Evolutionary conservation across 2,113 vertebrate genomes (phyloP).

Genomic region (Cheilinus undulatus): DNA sequence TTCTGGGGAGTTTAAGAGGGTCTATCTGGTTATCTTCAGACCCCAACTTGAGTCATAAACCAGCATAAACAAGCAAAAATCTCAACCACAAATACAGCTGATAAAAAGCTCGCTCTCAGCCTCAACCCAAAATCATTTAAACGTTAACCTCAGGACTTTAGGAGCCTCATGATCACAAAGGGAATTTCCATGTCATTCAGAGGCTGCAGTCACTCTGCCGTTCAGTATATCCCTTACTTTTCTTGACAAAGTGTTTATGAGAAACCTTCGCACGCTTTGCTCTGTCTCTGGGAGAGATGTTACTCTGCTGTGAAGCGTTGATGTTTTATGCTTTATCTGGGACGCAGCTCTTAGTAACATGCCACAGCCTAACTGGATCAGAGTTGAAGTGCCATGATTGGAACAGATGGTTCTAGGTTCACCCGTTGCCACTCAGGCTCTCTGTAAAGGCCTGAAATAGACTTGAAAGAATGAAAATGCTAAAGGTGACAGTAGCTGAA

Average conservation of each 20-base stretch:
- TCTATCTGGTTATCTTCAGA: conserved; percentile 41
- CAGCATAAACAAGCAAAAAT: conserved; percentile 47
- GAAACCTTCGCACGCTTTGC: conserved; percentile 32
- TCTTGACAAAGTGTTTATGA: conserved; percentile 50
- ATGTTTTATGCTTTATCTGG: conserved; percentile 70
- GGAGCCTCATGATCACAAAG: conserved; percentile 25
- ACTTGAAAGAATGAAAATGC: conserved; percentile 42
- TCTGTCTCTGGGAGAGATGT: conserved; percentile 49
- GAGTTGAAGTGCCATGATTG: conserved; percentile 64
- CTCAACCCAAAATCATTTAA: conserved; percentile 18
- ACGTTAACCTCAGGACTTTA: conserved; percentile 13
- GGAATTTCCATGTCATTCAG: conserved; percentile 36
- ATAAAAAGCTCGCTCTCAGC: conserved; percentile 35
- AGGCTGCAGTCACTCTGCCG: conserved; percentile 9
- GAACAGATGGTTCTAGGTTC: conserved; percentile 72
- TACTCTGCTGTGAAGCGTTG: conserved; percentile 41
- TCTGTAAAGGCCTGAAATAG: conserved; percentile 27
- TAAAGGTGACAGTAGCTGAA: conserved; percentile 23
- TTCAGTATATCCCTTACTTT: conserved; percentile 21
- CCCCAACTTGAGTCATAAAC: conserved; percentile 57
- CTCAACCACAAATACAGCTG: conserved; percentile 56
- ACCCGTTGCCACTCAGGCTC: conserved; percentile 28
- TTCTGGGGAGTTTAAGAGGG: conserved; percentile 20
- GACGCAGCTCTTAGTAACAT: conserved; percentile 66
- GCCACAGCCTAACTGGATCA: conserved; percentile 68